phyloP scores from a whole-genome alignment of 2,113 vertebrate genomes.

The Herpetotheres cachinnans region DNA sequence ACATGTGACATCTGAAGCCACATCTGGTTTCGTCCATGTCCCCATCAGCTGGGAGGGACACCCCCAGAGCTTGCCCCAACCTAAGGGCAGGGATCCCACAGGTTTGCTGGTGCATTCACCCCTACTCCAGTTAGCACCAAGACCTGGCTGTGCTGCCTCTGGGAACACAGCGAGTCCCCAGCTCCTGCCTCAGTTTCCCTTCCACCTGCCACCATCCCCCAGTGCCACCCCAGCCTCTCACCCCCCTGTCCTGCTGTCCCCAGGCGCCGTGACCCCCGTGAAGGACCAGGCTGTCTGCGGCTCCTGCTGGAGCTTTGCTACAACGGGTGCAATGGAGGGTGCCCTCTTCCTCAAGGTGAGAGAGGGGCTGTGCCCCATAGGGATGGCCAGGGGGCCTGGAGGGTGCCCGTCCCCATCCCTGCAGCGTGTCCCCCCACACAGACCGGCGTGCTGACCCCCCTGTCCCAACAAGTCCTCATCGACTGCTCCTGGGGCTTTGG shows the following conservation, averaged over 20 bases:
- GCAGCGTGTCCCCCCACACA: not conserved
- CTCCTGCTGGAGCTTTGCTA: conserved; percentile 90
- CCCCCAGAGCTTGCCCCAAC: not conserved
- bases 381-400: fast-evolving
- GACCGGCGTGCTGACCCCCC: conserved; percentile 74
- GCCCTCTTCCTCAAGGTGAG: conserved; percentile 84
- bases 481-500: conserved; percentile 86
- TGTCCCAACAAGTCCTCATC: conserved; percentile 85
- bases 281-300: conserved; percentile 88
- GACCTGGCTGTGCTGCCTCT: not conserved
- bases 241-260: not conserved
- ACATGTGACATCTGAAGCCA: not conserved
- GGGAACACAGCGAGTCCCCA: not conserved
- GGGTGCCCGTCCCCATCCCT: not conserved
- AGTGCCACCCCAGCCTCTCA: not conserved
- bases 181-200: not conserved
- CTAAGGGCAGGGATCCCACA: fast-evolving
- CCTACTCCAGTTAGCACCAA: fast-evolving
- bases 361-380: not conserved
- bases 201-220: not conserved
- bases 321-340: conserved; percentile 84
- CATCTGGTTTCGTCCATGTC: not conserved
- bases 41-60: not conserved
- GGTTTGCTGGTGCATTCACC: not conserved
- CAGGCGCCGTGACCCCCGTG: conserved; percentile 81